phyloP scores from a whole-genome alignment of 2,888 invertebrate genomes.

The Ophion ventricosus region DNA sequence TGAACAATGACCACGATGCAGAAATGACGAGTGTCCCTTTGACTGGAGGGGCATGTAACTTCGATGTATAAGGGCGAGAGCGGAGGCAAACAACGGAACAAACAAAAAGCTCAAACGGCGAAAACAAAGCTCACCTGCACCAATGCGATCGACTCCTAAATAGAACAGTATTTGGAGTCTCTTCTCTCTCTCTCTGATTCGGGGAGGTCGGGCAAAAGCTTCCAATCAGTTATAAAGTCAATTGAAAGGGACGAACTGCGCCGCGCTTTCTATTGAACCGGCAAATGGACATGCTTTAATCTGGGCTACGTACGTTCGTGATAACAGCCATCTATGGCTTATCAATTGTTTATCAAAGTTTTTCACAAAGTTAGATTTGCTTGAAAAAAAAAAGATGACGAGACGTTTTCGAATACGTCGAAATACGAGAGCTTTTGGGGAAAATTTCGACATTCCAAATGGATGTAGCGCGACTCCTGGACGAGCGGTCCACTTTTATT shows the following conservation, averaged over 20 bases:
- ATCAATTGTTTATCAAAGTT: no score
- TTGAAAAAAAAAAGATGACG: no score
- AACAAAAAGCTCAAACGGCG: conserved; percentile 17
- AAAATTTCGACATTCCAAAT: no score
- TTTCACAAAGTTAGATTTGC: no score
- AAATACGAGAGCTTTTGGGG: no score
- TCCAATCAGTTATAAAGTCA: conserved; percentile 46
- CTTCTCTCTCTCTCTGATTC: background rate
- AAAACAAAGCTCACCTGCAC: conserved; percentile 4
- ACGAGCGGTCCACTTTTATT: no score
- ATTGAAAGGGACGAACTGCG: conserved; percentile 36
- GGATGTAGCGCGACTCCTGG: no score
- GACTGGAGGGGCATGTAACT: conserved; percentile 1
- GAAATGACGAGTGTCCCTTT: background rate
- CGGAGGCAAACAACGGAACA: background rate
- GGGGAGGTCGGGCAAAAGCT: conserved; percentile 27
- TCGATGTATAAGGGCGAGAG: background rate
- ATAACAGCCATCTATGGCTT: no score
- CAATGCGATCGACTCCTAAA: background rate
- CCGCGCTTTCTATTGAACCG: conserved; percentile 45
- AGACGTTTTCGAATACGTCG: no score
- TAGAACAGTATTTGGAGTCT: conserved; percentile 6
- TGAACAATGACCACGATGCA: background rate
- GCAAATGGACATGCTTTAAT: conserved; percentile 8
- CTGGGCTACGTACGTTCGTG: no score